Percentiles rank a stretch among this genome's conserved stretches.
Evolutionary conservation across 2,797 vertebrate species (phyloP).

Genomic region (Echeneis naucrates): DNA sequence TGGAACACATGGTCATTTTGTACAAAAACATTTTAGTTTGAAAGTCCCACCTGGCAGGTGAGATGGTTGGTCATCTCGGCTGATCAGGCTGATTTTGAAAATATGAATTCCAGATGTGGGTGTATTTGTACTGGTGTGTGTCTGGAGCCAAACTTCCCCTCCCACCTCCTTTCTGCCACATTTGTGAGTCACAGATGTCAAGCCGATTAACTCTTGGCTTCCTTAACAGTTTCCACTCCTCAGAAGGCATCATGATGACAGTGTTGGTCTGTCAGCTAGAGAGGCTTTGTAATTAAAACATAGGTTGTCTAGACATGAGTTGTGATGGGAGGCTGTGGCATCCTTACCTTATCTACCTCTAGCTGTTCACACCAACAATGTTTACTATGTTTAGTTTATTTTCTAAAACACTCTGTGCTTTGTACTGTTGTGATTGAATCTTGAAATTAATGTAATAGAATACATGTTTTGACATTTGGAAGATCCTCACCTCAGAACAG

Average conservation of each 20-base stretch:
- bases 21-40: too few relatives aligned
- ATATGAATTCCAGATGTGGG: neutral
- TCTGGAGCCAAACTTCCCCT: conserved; percentile 30
- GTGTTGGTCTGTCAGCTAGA: conserved; percentile 21
- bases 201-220: conserved; percentile 76
- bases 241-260: conserved; percentile 31
- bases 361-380: neutral
- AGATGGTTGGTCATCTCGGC: too few relatives aligned
- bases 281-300: conserved; percentile 22
- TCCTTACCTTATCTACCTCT: neutral
- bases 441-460: neutral
- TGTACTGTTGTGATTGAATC: neutral
- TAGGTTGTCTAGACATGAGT: conserved; percentile 29
- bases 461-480: neutral
- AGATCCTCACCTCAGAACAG: neutral
- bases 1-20: too few relatives aligned
- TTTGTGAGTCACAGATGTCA: conserved; percentile 67
- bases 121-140: neutral
- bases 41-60: too few relatives aligned
- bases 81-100: neutral
- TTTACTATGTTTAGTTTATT: neutral
- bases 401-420: neutral
- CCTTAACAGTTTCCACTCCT: conserved; percentile 56
- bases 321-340: conserved; percentile 10
- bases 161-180: conserved; percentile 7